Conservation (phyloP, 2,888 invertebrate genomes). For the Athripsodes cinereus region DNA sequence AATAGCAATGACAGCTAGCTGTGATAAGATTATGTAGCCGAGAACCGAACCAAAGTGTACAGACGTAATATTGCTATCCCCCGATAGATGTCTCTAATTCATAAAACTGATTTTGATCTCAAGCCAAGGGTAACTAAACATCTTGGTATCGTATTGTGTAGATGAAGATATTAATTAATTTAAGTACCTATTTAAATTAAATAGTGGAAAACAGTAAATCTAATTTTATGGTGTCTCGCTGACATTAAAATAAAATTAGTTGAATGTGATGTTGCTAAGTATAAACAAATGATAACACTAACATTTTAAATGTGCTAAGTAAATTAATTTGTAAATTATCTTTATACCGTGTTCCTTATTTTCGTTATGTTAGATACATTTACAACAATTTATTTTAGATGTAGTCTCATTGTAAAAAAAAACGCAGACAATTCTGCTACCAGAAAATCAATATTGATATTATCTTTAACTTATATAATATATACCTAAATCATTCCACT, state of each 20-base stretch:
- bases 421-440: too few relatives aligned
- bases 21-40: conserved; percentile 19
- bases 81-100: conserved; percentile 21
- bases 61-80: conserved; percentile 14
- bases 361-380: too few relatives aligned
- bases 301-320: conserved; percentile 12
- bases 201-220: conserved; percentile 1
- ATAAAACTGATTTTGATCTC: conserved; percentile 22
- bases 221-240: conserved; percentile 1
- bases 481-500: too few relatives aligned
- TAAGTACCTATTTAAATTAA: conserved; percentile 21
- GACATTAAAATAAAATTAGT: conserved; percentile 1
- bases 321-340: not conserved
- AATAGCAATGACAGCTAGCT: conserved; percentile 26
- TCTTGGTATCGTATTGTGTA: too few relatives aligned
- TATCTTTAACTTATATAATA: too few relatives aligned
- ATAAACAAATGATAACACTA: not conserved
- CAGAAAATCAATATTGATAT: too few relatives aligned
- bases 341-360: too few relatives aligned
- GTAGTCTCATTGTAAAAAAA: too few relatives aligned
- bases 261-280: not conserved
- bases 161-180: too few relatives aligned
- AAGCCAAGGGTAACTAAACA: conserved; percentile 3
- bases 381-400: too few relatives aligned
- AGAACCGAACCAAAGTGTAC: conserved; percentile 26